phyloP scores from a whole-genome alignment of 2,797 vertebrate genomes.

The Peromyscus melanophrys region DNA sequence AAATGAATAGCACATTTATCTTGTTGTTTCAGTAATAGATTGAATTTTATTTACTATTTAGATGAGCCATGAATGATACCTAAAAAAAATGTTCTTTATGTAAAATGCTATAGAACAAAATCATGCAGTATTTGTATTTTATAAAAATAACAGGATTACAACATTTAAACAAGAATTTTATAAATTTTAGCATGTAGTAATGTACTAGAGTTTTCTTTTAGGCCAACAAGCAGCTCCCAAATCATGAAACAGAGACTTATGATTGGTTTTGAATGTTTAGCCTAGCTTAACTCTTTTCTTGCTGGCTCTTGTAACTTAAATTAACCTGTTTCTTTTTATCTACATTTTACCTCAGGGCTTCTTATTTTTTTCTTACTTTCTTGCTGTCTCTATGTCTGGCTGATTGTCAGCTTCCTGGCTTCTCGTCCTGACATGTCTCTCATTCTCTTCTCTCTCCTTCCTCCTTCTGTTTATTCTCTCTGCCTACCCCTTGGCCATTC shows the following conservation, averaged over 20 bases:
- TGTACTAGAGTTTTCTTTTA: not conserved
- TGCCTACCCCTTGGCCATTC: not conserved
- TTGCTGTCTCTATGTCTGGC: not conserved
- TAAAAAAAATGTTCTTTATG: slow-evolving; percentile 85
- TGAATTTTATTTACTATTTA: slow-evolving; percentile 31
- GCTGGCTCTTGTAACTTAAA: not conserved
- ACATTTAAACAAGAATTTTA: slow-evolving; percentile 45
- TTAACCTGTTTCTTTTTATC: not conserved
- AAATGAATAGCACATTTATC: not conserved
- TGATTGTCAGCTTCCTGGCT: not conserved
- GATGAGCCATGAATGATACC: slow-evolving; percentile 69
- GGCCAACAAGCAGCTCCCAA: rapidly evolving
- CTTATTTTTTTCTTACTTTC: not conserved
- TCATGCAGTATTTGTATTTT: slow-evolving; percentile 88
- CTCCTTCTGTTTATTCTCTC: not conserved
- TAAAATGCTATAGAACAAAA: slow-evolving; percentile 77
- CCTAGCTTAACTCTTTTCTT: not conserved
- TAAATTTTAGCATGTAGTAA: slow-evolving; percentile 50
- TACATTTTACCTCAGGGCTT: not conserved
- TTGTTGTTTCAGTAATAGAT: not conserved
- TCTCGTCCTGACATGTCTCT: not conserved
- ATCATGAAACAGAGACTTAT: not conserved
- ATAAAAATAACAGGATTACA: not conserved
- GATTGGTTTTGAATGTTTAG: not conserved
- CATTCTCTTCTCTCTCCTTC: not conserved